phyloP scores from a whole-genome alignment of 2,113 vertebrate genomes.

The Triplophysa dalaica region DNA sequence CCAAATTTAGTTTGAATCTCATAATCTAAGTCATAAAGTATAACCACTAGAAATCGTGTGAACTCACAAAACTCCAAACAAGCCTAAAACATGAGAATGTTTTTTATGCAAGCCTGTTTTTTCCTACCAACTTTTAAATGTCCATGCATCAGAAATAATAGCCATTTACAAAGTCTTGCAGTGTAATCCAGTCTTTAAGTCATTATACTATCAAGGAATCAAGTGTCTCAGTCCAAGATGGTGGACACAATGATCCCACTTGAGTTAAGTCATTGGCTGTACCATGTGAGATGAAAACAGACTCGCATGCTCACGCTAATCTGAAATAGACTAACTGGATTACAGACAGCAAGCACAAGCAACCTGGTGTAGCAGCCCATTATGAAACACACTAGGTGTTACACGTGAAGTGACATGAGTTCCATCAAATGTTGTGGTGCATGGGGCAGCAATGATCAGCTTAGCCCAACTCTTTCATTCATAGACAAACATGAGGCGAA shows the following conservation, averaged over 20 bases:
- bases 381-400: constrained; percentile 35
- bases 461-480: neutral
- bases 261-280: constrained; percentile 28
- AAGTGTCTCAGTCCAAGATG: no score
- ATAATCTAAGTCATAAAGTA: no score
- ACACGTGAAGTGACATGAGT: constrained; percentile 42
- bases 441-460: neutral
- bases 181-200: neutral
- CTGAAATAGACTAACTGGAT: constrained; percentile 65
- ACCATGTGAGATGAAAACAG: constrained; percentile 38
- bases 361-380: constrained; percentile 29
- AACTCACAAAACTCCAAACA: no score
- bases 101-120: no score
- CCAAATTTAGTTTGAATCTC: no score
- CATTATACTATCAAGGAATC: no score
- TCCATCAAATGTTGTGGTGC: neutral
- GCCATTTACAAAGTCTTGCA: no score
- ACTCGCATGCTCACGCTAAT: constrained; percentile 45
- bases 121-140: no score
- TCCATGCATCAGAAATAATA: no score
- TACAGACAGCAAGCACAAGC: constrained; percentile 48
- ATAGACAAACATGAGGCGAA: constrained; percentile 39
- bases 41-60: no score
- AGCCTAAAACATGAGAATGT: no score
- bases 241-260: neutral